A percentile compares a stretch with the other conserved stretches of the same genome.
phyloP scores from a whole-genome alignment of 2,797 vertebrate species.

The Philypnodon macrostomus region DNA sequence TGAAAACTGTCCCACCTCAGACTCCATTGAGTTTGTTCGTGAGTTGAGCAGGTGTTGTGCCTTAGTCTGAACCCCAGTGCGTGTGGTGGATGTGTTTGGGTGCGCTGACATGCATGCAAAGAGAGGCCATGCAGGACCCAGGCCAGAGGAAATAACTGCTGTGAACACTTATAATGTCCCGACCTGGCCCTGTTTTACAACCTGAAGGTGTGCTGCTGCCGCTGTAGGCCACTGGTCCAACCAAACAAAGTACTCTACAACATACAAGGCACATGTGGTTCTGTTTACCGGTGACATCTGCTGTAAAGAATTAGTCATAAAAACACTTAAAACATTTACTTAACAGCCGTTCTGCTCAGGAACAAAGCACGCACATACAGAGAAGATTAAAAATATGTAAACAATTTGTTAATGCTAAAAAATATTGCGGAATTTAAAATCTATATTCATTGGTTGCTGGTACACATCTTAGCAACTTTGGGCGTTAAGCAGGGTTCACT shows the following conservation, averaged over 20 bases:
- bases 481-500: too few relatives aligned
- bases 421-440: too few relatives aligned
- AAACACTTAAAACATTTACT: slow-evolving; percentile 37
- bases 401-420: neutral
- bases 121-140: slow-evolving; percentile 35
- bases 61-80: slow-evolving; percentile 20
- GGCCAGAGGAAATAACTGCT: slow-evolving; percentile 58
- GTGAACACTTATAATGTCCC: slow-evolving; percentile 51
- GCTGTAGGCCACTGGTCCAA: slow-evolving; percentile 36
- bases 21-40: slow-evolving; percentile 22
- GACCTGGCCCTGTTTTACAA: slow-evolving; percentile 54
- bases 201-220: slow-evolving; percentile 42
- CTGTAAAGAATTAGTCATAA: slow-evolving; percentile 44
- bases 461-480: too few relatives aligned
- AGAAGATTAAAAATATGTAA: slow-evolving; percentile 15
- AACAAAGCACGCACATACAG: slow-evolving; percentile 28
- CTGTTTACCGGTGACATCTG: slow-evolving; percentile 68
- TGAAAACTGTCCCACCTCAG: slow-evolving; percentile 4
- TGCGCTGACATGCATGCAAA: slow-evolving; percentile 34
- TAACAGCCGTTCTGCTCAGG: slow-evolving; percentile 32
- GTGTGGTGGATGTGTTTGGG: slow-evolving; percentile 36
- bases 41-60: slow-evolving; percentile 57
- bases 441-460: too few relatives aligned
- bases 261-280: slow-evolving; percentile 66
- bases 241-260: slow-evolving; percentile 51